Evolutionary conservation across 2,797 vertebrate species (phyloP).

Genomic region (Alca torda): DNA sequence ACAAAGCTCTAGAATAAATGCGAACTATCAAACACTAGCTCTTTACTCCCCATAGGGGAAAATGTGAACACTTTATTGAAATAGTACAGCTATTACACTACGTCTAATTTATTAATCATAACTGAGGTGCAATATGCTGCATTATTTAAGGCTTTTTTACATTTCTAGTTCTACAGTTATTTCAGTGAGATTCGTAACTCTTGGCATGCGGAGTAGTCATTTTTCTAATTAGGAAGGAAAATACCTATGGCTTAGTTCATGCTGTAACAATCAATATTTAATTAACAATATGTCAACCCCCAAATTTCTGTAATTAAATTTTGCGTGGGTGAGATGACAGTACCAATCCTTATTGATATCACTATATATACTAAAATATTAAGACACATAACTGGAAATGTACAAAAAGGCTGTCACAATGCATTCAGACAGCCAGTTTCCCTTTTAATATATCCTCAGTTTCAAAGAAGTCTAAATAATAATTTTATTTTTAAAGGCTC

Average conservation of each 20-base stretch:
- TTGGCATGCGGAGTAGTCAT: conserved; percentile 32
- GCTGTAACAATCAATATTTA: conserved; percentile 75
- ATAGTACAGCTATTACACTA: conserved; percentile 7
- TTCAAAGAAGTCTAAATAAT: background rate
- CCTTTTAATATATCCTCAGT: background rate
- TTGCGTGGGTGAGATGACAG: background rate
- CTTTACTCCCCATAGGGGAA: background rate
- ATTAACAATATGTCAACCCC: conserved; percentile 68
- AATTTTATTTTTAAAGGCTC: background rate
- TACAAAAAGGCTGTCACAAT: background rate
- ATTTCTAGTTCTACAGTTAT: conserved; percentile 38
- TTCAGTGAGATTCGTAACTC: conserved; percentile 47
- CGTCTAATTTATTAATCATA: conserved; percentile 62
- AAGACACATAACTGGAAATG: background rate
- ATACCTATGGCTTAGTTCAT: conserved; percentile 28
- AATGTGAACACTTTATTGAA: conserved; percentile 1
- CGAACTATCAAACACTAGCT: background rate
- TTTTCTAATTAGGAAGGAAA: conserved; percentile 72
- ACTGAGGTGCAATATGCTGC: conserved; percentile 31
- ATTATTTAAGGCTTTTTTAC: conserved; percentile 60
- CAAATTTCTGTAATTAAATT: conserved; percentile 41
- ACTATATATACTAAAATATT: background rate
- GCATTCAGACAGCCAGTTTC: background rate
- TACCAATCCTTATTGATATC: background rate
- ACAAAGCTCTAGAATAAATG: background rate